Evolutionary conservation across 2,888 invertebrate species (phyloP), one percentile per base, ranked within the genome.

Genomic region (Scotopteryx bipunctaria): DNA sequence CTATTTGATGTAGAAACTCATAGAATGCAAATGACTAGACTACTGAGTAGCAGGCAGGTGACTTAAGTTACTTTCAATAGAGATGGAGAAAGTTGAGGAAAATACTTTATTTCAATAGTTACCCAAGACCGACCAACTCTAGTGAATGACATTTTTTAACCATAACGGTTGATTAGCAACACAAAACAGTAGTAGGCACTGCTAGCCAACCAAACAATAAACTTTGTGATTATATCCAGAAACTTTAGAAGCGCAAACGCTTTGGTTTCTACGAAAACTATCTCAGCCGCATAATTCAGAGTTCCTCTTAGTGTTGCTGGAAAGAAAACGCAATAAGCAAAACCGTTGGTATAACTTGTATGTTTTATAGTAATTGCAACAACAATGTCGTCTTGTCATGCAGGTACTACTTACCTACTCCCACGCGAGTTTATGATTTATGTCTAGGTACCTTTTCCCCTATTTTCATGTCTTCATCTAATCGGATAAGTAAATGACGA

Each of bases 401-500:
- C 76, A 75, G 75, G 70, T 76, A 73, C 63, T 66, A 67, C 71
- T 76, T 73, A 72, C 75, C 63, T 66, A 67, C 71, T 76, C 73
- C 73, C 75, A 76, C 74, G n/a, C n/a, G n/a, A n/a, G n/a, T n/a
- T n/a, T n/a, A n/a, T n/a, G n/a, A n/a, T n/a, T n/a, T n/a, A n/a
- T n/a, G n/a, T n/a, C n/a, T n/a, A n/a, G n/a, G n/a, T n/a, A n/a
- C n/a, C n/a, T n/a, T n/a, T n/a, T n/a, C n/a, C n/a, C n/a, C n/a
- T n/a, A n/a, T n/a, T n/a, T n/a, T n/a, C n/a, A n/a, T n/a, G n/a
- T n/a, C n/a, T n/a, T n/a, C n/a, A n/a, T n/a, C n/a, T n/a, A n/a
- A n/a, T n/a, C n/a, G n/a, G n/a, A n/a, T n/a, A n/a, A n/a, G n/a
- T n/a, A n/a, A n/a, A n/a, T n/a, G n/a, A n/a, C n/a, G n/a, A n/a